Base-by-base conservation (phyloP, 2,888 invertebrate genomes). In the Thereva nobilitata region DNA sequence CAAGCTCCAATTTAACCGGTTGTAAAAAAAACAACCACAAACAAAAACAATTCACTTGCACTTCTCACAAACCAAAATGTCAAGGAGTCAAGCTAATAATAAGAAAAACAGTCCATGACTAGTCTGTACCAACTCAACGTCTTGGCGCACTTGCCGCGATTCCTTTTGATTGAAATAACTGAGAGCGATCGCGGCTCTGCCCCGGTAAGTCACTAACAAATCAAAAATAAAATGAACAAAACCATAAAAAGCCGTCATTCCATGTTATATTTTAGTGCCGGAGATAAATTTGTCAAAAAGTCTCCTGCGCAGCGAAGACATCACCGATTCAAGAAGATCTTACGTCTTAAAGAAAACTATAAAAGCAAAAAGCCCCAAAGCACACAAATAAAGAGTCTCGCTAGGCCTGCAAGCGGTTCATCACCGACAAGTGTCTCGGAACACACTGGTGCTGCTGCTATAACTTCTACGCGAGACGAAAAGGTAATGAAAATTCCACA, bases 251-350 rank as follows among this genome's bases (percentile, higher is more conserved):
- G 10, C 3, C 55, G 23, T 55, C 55, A 55, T 12, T 23, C 55
- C 56, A 44, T 34, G 54, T n/a, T 35, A 10, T 12, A 37, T 57
- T 35, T 57, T 57, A 57, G 56, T 38, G 38, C n/a, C 57, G 34
- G 47, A 59, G 57, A 47, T 47, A 59, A 59, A 35, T 59, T 59
- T 47, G 47, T 59, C 45, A 3, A 35, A 47, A 7, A 59, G 45
- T 47, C 57, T 45, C 57, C 35, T 45, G 37, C 45, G n/a, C 41
- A 23, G 56, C 37, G 47, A 23, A 37, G 37, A 45, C 34, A 35
- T 8, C 56, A 23, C 23, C 23, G 23, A 2, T 23, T 2, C 23
- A 23, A 1, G 23, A 35, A 59, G 10, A 37, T 59, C 42, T 37
- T 47, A n/a, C 47, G 7, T 45, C 45, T 5, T 47, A 34, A 50